phyloP scores from a whole-genome alignment of 2,113 vertebrate genomes.

The Bos indicus region DNA sequence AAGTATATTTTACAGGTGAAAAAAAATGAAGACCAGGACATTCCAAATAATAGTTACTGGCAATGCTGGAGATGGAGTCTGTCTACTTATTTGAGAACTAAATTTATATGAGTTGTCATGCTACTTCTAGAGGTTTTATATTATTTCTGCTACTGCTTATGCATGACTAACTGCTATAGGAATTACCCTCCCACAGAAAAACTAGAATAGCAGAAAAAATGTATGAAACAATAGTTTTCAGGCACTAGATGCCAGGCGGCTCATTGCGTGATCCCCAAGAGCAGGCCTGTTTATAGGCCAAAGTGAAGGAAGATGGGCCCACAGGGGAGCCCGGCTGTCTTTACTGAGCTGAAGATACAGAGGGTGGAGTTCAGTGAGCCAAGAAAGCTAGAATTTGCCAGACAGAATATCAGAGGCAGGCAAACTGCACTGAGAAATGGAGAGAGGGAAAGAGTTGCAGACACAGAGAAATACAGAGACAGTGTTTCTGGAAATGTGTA shows the following conservation, averaged over 20 bases:
- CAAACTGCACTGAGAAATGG: neutral
- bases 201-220: neutral
- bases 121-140: neutral
- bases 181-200: neutral
- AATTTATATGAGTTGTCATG: neutral
- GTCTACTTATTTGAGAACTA: neutral
- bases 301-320: neutral
- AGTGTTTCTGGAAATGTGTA: neutral
- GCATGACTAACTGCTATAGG: neutral
- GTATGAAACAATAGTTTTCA: neutral
- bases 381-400: neutral
- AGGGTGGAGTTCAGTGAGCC: neutral
- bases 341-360: neutral
- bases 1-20: neutral
- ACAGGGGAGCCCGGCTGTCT: neutral
- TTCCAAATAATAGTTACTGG: neutral
- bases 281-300: neutral
- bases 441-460: neutral
- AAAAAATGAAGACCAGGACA: neutral
- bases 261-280: neutral
- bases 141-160: neutral
- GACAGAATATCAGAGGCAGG: neutral
- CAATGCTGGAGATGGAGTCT: neutral
- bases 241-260: neutral
- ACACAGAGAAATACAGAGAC: neutral